A percentile compares a stretch with the other conserved stretches of the same genome.
Evolutionary conservation across 2,113 vertebrate genomes (phyloP).

Genomic region (Calonectris borealis): DNA sequence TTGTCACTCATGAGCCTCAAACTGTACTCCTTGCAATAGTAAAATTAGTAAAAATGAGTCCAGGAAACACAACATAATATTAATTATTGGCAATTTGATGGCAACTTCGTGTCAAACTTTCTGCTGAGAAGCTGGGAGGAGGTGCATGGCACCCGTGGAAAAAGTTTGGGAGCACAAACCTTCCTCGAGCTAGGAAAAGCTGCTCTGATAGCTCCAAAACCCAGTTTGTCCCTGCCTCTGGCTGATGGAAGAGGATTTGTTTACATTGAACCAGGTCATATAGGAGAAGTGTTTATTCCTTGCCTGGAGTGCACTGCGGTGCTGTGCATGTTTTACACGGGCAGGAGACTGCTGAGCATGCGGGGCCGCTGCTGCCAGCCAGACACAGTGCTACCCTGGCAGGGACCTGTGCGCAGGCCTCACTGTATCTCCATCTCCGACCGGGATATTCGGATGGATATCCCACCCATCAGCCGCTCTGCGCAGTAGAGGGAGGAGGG

Average conservation of each 20-base stretch:
- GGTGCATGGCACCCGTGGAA: background rate
- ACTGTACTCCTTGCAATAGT: background rate
- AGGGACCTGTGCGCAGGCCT: background rate
- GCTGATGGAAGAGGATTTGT: background rate
- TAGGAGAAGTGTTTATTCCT: background rate
- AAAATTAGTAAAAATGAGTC: conserved; percentile 3
- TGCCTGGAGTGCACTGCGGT: too few relatives aligned
- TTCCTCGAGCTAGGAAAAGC: background rate
- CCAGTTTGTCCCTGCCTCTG: background rate
- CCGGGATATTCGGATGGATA: accelerated
- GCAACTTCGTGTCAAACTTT: background rate
- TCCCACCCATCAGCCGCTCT: accelerated
- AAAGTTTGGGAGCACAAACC: background rate
- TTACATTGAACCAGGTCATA: background rate
- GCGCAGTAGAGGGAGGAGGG: background rate
- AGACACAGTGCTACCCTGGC: background rate
- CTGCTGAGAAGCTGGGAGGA: background rate
- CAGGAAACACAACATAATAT: background rate
- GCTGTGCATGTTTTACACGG: background rate
- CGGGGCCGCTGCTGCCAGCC: accelerated
- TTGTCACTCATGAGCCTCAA: conserved; percentile 27
- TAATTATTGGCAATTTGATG: background rate
- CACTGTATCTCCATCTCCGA: accelerated
- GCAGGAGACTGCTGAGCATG: too few relatives aligned
- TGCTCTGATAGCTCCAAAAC: background rate